These are phyloP conservation scores for Branchinecta sandiegonensis DNA, from an alignment of 2,888 invertebrate genomes.

Conservation along the genomic window DNA sequence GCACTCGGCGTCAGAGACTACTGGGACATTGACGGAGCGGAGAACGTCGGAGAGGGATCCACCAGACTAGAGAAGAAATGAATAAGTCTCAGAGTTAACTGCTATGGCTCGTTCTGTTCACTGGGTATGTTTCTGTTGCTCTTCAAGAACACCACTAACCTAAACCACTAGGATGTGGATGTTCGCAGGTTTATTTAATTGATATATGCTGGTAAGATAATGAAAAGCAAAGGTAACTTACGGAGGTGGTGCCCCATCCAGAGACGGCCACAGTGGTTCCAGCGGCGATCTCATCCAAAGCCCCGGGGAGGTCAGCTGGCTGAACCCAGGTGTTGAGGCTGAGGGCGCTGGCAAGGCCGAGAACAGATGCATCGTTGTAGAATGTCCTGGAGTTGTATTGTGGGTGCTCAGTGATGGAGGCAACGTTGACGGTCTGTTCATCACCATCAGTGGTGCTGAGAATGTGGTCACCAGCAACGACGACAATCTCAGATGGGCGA, in stretches of 20 bases:
- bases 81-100: background rate
- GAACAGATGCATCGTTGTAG: constrained; percentile 49
- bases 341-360: constrained; percentile 38
- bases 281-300: constrained; percentile 25
- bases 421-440: constrained; percentile 20
- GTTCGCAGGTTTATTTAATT: too few species aligned
- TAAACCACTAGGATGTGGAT: too few species aligned
- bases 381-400: constrained; percentile 19
- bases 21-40: constrained; percentile 13
- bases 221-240: background rate
- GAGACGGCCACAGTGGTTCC: constrained; percentile 33
- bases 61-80: background rate
- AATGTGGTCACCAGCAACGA: constrained; percentile 22
- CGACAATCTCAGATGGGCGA: background rate
- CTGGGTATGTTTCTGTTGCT: background rate
- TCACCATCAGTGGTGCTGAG: constrained; percentile 18
- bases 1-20: constrained; percentile 36
- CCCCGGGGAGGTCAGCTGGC: background rate
- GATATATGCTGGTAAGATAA: too few species aligned
- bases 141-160: too few species aligned
- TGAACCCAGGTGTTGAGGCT: background rate
- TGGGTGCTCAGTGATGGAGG: constrained; percentile 17
- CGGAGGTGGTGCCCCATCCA: constrained; percentile 41
- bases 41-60: constrained; percentile 16
- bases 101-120: background rate